Percentiles rank a stretch among this genome's conserved stretches.
phyloP scores from a whole-genome alignment of 2,113 vertebrate genomes.

The Nycticebus coucang region DNA sequence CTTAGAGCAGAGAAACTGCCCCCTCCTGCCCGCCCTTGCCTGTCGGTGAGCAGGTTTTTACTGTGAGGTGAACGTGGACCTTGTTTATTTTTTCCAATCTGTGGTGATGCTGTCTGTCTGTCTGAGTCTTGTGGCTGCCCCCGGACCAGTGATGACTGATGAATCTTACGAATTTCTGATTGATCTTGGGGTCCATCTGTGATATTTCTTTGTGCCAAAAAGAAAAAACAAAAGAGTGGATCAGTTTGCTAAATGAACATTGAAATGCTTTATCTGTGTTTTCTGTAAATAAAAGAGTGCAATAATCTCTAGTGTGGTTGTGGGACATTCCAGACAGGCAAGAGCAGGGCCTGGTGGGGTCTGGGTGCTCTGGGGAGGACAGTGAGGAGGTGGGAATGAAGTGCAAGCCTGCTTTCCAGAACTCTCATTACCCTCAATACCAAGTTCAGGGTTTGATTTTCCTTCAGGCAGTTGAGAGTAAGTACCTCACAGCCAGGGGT shows the following conservation, averaged over 20 bases:
- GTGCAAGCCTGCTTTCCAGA: background rate
- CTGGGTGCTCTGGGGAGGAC: background rate
- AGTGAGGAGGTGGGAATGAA: background rate
- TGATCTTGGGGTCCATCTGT: constrained; percentile 83
- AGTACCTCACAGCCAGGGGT: background rate
- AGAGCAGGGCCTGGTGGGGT: background rate
- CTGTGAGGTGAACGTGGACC: constrained; percentile 83
- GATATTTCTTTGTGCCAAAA: constrained; percentile 87
- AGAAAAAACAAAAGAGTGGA: constrained; percentile 66
- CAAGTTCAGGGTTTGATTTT: background rate
- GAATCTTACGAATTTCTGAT: constrained; percentile 72
- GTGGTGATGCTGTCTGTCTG: constrained; percentile 73
- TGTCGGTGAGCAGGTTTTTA: constrained; percentile 77
- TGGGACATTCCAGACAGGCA: background rate
- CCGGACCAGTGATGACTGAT: constrained; percentile 76
- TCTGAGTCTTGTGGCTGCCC: constrained; percentile 80
- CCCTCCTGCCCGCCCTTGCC: constrained; percentile 66
- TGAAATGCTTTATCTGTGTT: constrained; percentile 87
- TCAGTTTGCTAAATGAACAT: constrained; percentile 82
- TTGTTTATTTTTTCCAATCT: constrained; percentile 76
- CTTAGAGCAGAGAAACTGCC: constrained; percentile 52
- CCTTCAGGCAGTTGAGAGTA: background rate
- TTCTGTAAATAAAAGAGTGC: constrained; percentile 90
- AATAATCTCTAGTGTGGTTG: constrained; percentile 72
- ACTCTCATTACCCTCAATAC: background rate